Conservation (phyloP, 1,140 invertebrate species). For the Propsilocerus akamusi region DNA sequence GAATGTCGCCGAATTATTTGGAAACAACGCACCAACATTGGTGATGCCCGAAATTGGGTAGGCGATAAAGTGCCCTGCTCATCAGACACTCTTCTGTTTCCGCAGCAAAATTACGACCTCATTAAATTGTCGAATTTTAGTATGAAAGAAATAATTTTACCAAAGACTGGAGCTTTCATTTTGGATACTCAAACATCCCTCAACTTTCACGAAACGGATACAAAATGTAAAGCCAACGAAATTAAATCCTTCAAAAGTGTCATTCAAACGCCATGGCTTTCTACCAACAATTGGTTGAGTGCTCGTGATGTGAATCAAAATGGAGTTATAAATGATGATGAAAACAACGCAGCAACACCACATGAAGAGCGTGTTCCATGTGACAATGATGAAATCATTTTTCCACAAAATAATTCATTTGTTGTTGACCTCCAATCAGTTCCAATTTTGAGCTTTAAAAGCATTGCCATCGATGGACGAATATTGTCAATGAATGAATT, state of each 20-base stretch:
- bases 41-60: background rate
- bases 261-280: background rate
- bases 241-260: background rate
- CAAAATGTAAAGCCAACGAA: background rate
- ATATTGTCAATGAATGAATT: constrained; percentile 15
- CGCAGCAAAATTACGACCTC: background rate
- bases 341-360: constrained; percentile 8
- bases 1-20: background rate
- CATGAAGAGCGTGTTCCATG: constrained; percentile 19
- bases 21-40: background rate
- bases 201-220: background rate
- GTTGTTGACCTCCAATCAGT: constrained; percentile 18
- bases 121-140: background rate
- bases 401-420: constrained; percentile 10
- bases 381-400: constrained; percentile 19
- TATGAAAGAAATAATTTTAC: background rate
- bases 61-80: background rate
- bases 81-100: background rate
- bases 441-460: constrained; percentile 13
- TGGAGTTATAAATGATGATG: too few relatives aligned
- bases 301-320: background rate
- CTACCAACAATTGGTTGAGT: background rate
- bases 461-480: constrained; percentile 16
- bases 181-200: background rate
- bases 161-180: background rate